Evolutionary conservation across 2,113 vertebrate genomes (phyloP), one percentile per base, ranked within the genome.

Genomic region (human): DNA sequence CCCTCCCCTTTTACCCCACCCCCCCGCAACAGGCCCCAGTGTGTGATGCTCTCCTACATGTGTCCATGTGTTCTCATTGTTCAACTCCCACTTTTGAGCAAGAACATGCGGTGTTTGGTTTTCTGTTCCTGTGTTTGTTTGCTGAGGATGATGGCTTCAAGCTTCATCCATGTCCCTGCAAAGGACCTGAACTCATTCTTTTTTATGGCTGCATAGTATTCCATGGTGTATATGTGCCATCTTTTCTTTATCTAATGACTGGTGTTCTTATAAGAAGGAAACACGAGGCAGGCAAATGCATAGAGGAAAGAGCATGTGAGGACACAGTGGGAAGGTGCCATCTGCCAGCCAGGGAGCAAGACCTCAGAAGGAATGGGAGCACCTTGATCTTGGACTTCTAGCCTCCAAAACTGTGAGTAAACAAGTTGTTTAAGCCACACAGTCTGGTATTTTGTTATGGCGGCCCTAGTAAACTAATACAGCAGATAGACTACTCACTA

Each of bases 251-350:
- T 64, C 27, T 27, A 14, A 14, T 64, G 61, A 64, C 61, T 68
- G 14, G 66, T 35, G 20, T 38, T 17, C 17, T 55, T 57, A 32
- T 0, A 38, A 50, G n/a, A 59, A 76, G 76, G 68, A 92, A 40
- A 72, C 16, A n/a, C 0, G 6, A 91, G 25, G 18, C 8, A n/a
- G 32, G 5, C 2, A 6, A 7, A 7, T 1, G 8, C 0, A 11
- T 18, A 75, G 61, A 32, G 18, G 23, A 35, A 64, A 78, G 90
- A 78, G 1, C n/a, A 1, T 3, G 20, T n/a, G 40, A 84, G 43
- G 45, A 48, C 13, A 23, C 5, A n/a, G 25, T 13, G 8, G 64
- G 40, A 3, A 72, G 35, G 16, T n/a, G 18, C 23, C 9, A 35
- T 17, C 52, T 84, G 6, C 48, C 16, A 78, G 82, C 27, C 4